These are phyloP conservation scores for Holothuria scabra DNA, from an alignment of 53 echinoderm and acorn worm species.

Conservation along the genomic window DNA sequence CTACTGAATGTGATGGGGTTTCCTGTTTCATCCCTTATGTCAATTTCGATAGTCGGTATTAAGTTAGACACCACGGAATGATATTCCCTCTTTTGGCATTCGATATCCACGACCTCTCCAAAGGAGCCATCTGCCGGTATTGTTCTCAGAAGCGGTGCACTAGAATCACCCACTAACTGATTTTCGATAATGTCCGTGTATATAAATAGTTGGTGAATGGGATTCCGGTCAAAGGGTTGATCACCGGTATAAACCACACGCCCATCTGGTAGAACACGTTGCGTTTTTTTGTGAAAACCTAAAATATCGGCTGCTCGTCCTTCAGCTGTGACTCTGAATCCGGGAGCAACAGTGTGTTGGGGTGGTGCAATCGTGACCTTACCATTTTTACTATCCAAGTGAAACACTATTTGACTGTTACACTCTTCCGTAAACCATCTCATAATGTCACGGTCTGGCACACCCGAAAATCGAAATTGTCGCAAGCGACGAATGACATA, in stretches of 20 bases:
- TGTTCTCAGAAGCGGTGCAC: slow-evolving; percentile 63
- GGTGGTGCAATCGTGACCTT: background rate
- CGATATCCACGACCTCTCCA: slow-evolving; percentile 36
- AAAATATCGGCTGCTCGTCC: background rate
- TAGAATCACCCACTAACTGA: slow-evolving; percentile 72
- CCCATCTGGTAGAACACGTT: background rate
- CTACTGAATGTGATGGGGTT: background rate
- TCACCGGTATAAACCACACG: background rate
- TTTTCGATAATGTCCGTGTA: slow-evolving; percentile 5
- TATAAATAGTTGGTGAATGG: background rate
- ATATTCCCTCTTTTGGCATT: slow-evolving; percentile 61
- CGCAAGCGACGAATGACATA: background rate
- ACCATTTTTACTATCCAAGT: background rate
- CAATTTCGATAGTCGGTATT: slow-evolving; percentile 60
- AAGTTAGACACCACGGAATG: slow-evolving; percentile 56
- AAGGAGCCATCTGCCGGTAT: slow-evolving; percentile 27
- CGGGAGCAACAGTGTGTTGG: background rate
- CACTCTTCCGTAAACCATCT: background rate
- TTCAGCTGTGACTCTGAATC: background rate
- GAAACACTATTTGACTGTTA: background rate
- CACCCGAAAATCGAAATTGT: background rate
- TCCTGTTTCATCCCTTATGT: slow-evolving; percentile 69
- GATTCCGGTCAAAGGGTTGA: background rate
- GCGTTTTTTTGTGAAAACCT: background rate
- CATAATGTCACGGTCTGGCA: slow-evolving; percentile 2